Conservation (phyloP, 2,888 invertebrate species). For the Acleris cristana region DNA sequence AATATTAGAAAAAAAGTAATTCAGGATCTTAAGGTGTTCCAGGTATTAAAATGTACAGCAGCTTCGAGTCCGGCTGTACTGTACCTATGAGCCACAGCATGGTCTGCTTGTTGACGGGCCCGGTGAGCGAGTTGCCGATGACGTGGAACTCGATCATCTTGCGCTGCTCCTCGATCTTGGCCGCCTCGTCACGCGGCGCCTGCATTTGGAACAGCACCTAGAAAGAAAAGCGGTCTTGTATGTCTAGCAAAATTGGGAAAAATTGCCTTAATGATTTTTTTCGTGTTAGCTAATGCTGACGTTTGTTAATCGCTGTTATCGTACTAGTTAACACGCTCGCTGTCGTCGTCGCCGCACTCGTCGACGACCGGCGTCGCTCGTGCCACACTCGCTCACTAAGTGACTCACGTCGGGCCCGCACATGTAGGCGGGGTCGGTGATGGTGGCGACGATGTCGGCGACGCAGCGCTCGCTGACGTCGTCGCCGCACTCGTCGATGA, state of each 20-base stretch:
- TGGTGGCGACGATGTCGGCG: slow-evolving; percentile 91
- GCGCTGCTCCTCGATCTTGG: slow-evolving; percentile 94
- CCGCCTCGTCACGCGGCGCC: slow-evolving; percentile 95
- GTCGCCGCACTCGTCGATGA: slow-evolving; percentile 69
- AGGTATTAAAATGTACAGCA: too few species aligned
- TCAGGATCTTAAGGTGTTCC: too few species aligned
- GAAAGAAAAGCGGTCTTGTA: not conserved
- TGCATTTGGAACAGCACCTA: slow-evolving; percentile 91
- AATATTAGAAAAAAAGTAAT: too few species aligned
- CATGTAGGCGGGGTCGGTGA: slow-evolving; percentile 93
- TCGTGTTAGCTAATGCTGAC: too few species aligned
- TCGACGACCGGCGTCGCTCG: too few species aligned
- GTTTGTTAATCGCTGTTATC: too few species aligned
- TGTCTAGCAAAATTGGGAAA: too few species aligned
- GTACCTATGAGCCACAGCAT: slow-evolving; percentile 94
- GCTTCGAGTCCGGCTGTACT: too few species aligned
- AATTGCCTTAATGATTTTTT: too few species aligned
- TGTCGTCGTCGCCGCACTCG: too few species aligned
- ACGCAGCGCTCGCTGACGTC: slow-evolving; percentile 92
- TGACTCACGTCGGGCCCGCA: slow-evolving; percentile 89
- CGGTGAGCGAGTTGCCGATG: slow-evolving; percentile 95
- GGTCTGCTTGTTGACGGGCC: slow-evolving; percentile 93
- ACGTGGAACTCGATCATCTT: slow-evolving; percentile 97
- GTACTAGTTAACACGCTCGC: too few species aligned
- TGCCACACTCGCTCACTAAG: not conserved